Evolutionary conservation across 2,797 vertebrate species (phyloP).

Genomic region (Eptatretus atami): DNA sequence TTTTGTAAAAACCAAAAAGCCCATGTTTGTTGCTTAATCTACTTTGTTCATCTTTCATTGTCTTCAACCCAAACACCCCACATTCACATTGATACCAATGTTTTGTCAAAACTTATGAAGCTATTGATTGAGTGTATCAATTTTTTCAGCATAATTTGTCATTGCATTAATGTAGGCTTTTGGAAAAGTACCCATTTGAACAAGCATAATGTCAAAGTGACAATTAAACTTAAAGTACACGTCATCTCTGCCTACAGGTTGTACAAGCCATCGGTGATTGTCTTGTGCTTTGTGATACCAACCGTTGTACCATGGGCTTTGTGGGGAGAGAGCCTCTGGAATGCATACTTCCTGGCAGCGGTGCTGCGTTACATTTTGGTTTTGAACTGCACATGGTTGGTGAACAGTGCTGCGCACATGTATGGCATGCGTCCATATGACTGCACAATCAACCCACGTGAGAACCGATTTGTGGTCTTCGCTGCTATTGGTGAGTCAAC

Average conservation of each 20-base stretch:
- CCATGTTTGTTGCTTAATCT: too few species aligned
- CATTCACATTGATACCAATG: too few species aligned
- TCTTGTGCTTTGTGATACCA: conserved; percentile 28
- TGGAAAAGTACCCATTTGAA: too few species aligned
- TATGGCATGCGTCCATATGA: conserved; percentile 28
- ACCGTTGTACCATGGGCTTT: conserved; percentile 27
- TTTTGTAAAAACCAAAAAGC: too few species aligned
- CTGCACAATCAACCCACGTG: conserved; percentile 23
- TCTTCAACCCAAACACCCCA: too few species aligned
- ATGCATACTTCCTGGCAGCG: conserved; percentile 26
- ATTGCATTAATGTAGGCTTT: too few species aligned
- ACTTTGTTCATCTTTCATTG: too few species aligned
- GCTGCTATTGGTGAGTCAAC: conserved; percentile 24
- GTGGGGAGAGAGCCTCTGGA: conserved; percentile 32
- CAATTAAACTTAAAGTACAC: not conserved
- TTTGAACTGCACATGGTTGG: conserved; percentile 26
- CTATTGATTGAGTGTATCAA: too few species aligned
- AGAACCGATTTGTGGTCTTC: conserved; percentile 22
- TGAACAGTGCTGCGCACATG: conserved; percentile 31
- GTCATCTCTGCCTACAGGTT: conserved; percentile 13
- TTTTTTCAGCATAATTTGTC: too few species aligned
- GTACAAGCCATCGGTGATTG: conserved; percentile 21
- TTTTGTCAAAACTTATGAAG: too few species aligned
- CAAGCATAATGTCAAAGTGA: too few species aligned
- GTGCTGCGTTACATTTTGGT: conserved; percentile 26